Evolutionary conservation across 2,113 vertebrate genomes (phyloP), one percentile per base, ranked within the genome.

Genomic region (Miniopterus natalensis): DNA sequence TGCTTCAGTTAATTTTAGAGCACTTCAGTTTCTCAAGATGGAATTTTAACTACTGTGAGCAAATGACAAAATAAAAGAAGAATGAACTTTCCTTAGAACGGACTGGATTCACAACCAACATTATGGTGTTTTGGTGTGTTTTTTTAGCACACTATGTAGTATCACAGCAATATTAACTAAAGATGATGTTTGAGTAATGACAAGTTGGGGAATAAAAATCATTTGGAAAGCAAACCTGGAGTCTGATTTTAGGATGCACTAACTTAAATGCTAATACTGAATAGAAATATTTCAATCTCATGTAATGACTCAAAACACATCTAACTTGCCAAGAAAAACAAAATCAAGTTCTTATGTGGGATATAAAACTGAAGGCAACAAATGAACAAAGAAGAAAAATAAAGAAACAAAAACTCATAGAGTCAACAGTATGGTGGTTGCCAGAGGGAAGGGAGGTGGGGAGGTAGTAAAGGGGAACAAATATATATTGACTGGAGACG

Each of bases 261-360:
- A 40, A 12, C 2, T 86, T 87, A 61, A 75, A 90, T 90, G 18
- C 10, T 86, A 47, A 77, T 70, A 63, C 21, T 65, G 25, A 87
- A 75, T 10, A 86, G 42, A 87, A 83, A 86, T 84, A 77, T 81
- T 94, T 81, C 4, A 49, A n/a, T 63, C 49, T 49, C 6, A 57
- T 51, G 3, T 75, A 63, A 65, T 40, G 53, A 75, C n/a, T 77
- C 27, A 70, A 94, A 84, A 88, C 8, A 86, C 53, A 40, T 81
- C 89, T 92, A 83, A 29, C 21, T 92, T 81, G 20, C 8, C 20
- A 40, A 85, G 25, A 57, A 92, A 89, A 65, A 78, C 53, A 55
- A 55, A 17, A 51, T 51, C 10, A 51, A 51, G 53, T 55, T 55
- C 15, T 55, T 55, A 18, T 55, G 53, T 55, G 53, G 14, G 17